Evolutionary conservation across 1,140 invertebrate genomes (phyloP), one percentile per base, ranked within the genome.

Genomic region (Scaptomyza montana): DNA sequence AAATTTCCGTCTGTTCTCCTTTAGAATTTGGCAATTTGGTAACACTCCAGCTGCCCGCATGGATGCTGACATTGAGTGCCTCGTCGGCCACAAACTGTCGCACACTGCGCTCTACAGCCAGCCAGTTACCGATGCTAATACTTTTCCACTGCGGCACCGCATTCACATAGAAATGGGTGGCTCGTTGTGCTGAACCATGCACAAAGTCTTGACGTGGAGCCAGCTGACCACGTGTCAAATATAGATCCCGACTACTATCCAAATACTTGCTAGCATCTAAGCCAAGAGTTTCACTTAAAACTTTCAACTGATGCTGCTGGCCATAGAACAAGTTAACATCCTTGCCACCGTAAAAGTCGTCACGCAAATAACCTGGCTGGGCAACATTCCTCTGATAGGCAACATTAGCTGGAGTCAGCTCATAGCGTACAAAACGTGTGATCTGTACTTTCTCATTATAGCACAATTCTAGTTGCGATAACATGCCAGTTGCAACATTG

Each of bases 161-260:
- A 82, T 95, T 95, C 5, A 94, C 92, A 78, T 94, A 95, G 73
- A 93, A 94, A 81, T 94, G 95, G 0, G 94, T 94, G 2, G 94
- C 92, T 0, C 93, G 92, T 77, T 96, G 94, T 19, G 94, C 93
- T 3, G 93, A 90, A 1, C 93, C 94, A 62, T 93, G 94, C 1
- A 95, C 92, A 51, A 94, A 94, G 80, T 96, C 95, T 13, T 92
- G 93, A 63, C 95, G 95, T 2, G 95, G 94, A 0, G 94, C 92
- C 10, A 95, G 90, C 67, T 96, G 95, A 12, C 95, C 95, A 28
- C 94, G 92, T 0, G 94, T 92, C 53, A 95, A 76, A 78, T 92
- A 90, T n/a, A 75, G 62, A 43, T 77, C 82, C 13, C 30, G 56
- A 30, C 94, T 91, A 54, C 62, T 77, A 39, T 91, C 80, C 16